Percentiles rank a stretch among this genome's conserved stretches.
phyloP scores from a whole-genome alignment of 2,888 invertebrate genomes.

The Volucella bombylans region DNA sequence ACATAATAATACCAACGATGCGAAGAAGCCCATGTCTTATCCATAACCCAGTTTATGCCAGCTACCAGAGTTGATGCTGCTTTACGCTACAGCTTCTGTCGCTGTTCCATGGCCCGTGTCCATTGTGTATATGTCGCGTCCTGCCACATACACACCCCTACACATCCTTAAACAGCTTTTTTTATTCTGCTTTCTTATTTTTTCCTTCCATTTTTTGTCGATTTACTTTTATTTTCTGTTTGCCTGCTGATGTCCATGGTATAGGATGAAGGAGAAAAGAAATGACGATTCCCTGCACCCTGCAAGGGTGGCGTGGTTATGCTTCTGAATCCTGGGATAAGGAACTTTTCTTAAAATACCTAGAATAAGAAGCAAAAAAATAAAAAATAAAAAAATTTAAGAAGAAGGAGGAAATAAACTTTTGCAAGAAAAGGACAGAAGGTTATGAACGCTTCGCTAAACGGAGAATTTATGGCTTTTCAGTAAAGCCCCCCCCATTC shows the following conservation, averaged over 20 bases:
- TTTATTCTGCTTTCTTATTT: no score
- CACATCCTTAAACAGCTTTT: slow-evolving; percentile 49
- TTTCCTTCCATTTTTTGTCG: slow-evolving; percentile 36
- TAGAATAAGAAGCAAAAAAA: no score
- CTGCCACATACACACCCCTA: slow-evolving; percentile 69
- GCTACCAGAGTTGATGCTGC: slow-evolving; percentile 44
- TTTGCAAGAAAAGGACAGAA: slow-evolving; percentile 71
- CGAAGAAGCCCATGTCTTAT: slow-evolving; percentile 61
- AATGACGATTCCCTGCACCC: slow-evolving; percentile 33
- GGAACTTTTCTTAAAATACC: slow-evolving; percentile 59
- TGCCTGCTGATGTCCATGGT: slow-evolving; percentile 40
- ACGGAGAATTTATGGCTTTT: slow-evolving; percentile 74
- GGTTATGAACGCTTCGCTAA: slow-evolving; percentile 74
- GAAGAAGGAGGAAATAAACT: slow-evolving; percentile 17
- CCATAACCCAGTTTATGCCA: slow-evolving; percentile 72
- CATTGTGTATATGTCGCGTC: slow-evolving; percentile 68
- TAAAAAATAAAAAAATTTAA: no score
- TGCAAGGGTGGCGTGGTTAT: slow-evolving; percentile 14
- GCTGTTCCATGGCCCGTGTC: slow-evolving; percentile 36
- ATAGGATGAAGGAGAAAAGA: slow-evolving; percentile 39
- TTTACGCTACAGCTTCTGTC: slow-evolving; percentile 11
- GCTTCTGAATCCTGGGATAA: slow-evolving; percentile 65
- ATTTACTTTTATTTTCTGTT: slow-evolving; percentile 72
- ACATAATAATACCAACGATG: slow-evolving; percentile 44
- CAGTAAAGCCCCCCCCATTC: slow-evolving; percentile 64